A percentile compares a stretch with the other conserved stretches of the same genome.
Conservation (phyloP, 2,888 invertebrate genomes). For the Mesoligia furuncula region DNA sequence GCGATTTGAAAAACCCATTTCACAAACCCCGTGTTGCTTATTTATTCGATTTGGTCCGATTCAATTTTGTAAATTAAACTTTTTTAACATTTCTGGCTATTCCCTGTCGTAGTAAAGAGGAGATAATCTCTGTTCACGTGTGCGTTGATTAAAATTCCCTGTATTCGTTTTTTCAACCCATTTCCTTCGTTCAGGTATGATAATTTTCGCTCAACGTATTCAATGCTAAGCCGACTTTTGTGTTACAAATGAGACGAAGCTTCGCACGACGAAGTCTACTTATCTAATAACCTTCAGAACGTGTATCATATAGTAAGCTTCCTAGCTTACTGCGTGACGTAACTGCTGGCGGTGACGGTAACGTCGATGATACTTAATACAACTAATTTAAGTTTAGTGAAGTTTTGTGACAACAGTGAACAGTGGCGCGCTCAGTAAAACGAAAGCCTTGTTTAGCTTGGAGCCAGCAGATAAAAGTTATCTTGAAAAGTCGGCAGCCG, state of each 20-base stretch:
- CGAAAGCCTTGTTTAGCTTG: conserved; percentile 81
- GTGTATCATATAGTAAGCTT: conserved; percentile 33
- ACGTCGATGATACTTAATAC: conserved; percentile 72
- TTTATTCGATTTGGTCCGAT: conserved; percentile 71
- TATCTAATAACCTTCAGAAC: conserved; percentile 43
- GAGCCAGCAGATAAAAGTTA: conserved; percentile 81
- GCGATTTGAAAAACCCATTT: conserved; percentile 75
- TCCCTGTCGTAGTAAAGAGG: conserved; percentile 46
- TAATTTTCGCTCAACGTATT: conserved; percentile 68
- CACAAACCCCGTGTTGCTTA: conserved; percentile 69
- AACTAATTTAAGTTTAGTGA: conserved; percentile 80
- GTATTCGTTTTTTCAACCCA: conserved; percentile 69
- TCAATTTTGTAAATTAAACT: conserved; percentile 67
- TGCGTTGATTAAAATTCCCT: conserved; percentile 75
- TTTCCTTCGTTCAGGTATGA: conserved; percentile 70
- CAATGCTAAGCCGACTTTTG: conserved; percentile 65
- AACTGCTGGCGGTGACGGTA: conserved; percentile 47
- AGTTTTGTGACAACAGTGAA: conserved; percentile 76
- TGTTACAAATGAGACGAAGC: conserved; percentile 59
- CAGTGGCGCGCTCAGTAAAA: conserved; percentile 74
- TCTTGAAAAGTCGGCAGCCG: conserved; percentile 79
- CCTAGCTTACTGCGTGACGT: conserved; percentile 1
- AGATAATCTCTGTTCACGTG: conserved; percentile 66
- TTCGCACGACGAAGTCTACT: conserved; percentile 31
- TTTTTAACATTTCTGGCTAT: conserved; percentile 59